phyloP scores from a whole-genome alignment of 2,797 vertebrate species.

The Thalassophryne amazonica region DNA sequence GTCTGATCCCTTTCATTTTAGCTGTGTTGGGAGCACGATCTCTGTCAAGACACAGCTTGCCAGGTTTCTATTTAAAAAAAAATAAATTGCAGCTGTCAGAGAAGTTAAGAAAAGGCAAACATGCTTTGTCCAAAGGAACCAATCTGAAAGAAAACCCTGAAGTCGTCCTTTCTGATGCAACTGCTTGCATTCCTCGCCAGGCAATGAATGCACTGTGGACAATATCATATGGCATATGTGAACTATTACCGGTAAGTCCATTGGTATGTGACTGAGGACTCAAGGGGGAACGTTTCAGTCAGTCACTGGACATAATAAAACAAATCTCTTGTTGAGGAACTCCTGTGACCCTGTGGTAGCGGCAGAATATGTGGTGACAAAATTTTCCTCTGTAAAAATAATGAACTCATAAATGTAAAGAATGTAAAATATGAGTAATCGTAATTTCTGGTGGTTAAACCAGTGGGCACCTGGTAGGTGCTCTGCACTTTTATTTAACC shows the following conservation, averaged over 20 bases:
- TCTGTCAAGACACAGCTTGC: conserved; percentile 74
- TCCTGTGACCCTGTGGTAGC: conserved; percentile 43
- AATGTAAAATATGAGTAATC: conserved; percentile 24
- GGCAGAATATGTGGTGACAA: conserved; percentile 46
- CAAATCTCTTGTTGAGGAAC: conserved; percentile 55
- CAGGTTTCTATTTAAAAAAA: conserved; percentile 72
- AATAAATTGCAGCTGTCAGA: conserved; percentile 73
- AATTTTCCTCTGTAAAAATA: conserved; percentile 30
- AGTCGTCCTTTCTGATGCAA: conserved; percentile 39
- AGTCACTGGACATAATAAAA: conserved; percentile 68
- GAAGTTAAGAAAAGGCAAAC: conserved; percentile 65
- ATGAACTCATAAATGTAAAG: conserved; percentile 28
- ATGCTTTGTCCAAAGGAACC: conserved; percentile 56
- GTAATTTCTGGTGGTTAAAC: conserved; percentile 24
- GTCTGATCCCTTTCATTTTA: no score
- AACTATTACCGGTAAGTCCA: conserved; percentile 58
- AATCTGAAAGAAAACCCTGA: conserved; percentile 58
- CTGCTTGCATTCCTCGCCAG: conserved; percentile 22
- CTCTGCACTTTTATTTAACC: conserved; percentile 21
- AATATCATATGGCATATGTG: conserved; percentile 45
- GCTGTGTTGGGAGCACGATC: conserved; percentile 49
- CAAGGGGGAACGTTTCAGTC: conserved; percentile 61
- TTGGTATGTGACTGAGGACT: conserved; percentile 47
- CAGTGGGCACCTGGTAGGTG: conserved; percentile 26
- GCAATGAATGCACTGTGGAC: conserved; percentile 21